Conservation (phyloP, 2,888 invertebrate species). For the Emesis castigata region DNA sequence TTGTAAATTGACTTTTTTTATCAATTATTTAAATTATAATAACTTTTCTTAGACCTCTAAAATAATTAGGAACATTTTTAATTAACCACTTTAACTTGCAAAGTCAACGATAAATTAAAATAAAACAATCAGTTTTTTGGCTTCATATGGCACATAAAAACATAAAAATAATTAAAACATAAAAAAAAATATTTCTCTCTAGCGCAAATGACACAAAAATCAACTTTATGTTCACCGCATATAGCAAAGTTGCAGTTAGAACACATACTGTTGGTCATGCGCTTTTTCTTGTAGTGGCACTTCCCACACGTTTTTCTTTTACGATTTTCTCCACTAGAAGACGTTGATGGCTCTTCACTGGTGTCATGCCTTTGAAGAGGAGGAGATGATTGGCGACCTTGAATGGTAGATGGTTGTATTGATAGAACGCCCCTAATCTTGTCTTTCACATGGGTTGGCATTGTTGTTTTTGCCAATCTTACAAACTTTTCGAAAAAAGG, state of each 20-base stretch:
- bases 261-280: constrained; percentile 19
- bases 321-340: constrained; percentile 5
- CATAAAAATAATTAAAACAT: neutral
- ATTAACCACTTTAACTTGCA: constrained; percentile 3
- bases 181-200: constrained; percentile 8
- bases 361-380: no score
- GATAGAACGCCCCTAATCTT: no score
- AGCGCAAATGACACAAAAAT: constrained; percentile 21
- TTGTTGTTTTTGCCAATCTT: no score
- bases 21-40: neutral
- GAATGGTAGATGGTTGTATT: no score
- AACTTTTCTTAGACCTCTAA: neutral
- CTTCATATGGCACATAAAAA: neutral
- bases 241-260: neutral
- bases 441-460: no score
- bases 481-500: no score
- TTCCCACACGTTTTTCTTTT: neutral
- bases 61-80: neutral
- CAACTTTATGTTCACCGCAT: constrained; percentile 26
- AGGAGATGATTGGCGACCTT: no score
- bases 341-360: neutral
- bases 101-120: constrained; percentile 2
- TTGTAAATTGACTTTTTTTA: neutral
- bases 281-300: constrained; percentile 17
- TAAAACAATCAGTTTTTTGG: neutral